Evolutionary conservation across 2,888 invertebrate species (phyloP).

Genomic region (Serrognathus titanus): DNA sequence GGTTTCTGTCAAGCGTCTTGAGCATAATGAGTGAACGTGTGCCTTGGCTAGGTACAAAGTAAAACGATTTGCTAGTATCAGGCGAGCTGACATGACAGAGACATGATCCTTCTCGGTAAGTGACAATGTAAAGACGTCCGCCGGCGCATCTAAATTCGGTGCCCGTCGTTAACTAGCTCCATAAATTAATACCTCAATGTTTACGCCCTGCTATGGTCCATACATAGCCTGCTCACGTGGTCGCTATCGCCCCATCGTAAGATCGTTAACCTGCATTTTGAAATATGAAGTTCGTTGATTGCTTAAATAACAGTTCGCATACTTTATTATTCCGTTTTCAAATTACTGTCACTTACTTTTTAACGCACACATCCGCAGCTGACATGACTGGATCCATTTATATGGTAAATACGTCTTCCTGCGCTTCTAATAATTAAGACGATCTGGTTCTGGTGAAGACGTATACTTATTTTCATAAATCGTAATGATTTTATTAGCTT

Average conservation of each 20-base stretch:
- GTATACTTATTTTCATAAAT: no score
- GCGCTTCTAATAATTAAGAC: no score
- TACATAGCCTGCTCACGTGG: conserved; percentile 3
- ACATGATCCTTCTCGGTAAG: neutral
- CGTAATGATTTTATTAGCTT: no score
- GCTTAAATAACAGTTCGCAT: no score
- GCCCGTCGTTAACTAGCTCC: neutral
- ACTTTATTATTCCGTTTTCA: no score
- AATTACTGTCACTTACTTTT: no score
- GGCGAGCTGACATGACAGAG: neutral
- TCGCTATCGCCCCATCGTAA: neutral
- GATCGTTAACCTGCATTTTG: conserved; percentile 3
- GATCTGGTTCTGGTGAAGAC: no score
- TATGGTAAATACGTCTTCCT: no score
- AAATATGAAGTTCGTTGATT: neutral
- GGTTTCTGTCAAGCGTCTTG: neutral
- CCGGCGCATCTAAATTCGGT: neutral
- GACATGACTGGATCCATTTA: no score
- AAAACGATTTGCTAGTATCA: neutral
- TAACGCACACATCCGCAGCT: no score
- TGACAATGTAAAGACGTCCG: neutral
- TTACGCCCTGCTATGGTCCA: conserved; percentile 5
- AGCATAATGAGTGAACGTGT: neutral
- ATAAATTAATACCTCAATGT: conserved; percentile 9
- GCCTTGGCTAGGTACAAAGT: neutral